Base-by-base conservation (phyloP, 2,888 invertebrate species). In the Hypolimnas misippus region DNA sequence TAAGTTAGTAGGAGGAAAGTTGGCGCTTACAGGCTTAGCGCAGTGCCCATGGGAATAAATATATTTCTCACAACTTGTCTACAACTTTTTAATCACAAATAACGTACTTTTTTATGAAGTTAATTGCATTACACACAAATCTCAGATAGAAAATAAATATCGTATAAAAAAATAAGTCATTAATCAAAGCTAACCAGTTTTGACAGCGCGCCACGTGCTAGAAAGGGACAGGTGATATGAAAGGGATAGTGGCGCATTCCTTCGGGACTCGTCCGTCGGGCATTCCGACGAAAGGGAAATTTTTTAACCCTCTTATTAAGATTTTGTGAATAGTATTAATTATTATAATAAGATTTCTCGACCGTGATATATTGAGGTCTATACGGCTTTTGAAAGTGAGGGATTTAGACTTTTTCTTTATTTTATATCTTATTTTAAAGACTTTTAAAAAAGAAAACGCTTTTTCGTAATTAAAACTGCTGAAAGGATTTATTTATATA, bases 121-220 rank as follows among this genome's bases (percentile, higher is more conserved):
- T 86, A 83, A 86, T 85, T 86, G 77, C 73, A 77, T 76, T 76
- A 76, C 71, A 79, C 57, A 56, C 80, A 78, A 77, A 71, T 71
- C 74, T 71, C 65, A 67, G 70, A 69, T 64, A 75, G 63, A 74
- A 71, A 78, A 82, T 62, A 62, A 38, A 58, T 63, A 56, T 29
- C 52, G 21, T 50, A 67, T 69, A 70, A 82, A 83, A 76, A 71
- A 63, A 63, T 25, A 73, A 75, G 68, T 72, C 80, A 87, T 89
- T 87, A 86, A 89, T 89, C 89, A 89, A 82, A 76, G 71, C 69
- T 83, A 88, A 89, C 88, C 79, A 82, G 86, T 86, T 84, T 70
- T 66, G 74, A 74, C 73, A 70, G 68, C 69, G 67, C 66, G 64
- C 60, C 65, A 63, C 57, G 65, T 46, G 76, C 63, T 54, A 57